Evolutionary conservation across 2,113 vertebrate species (phyloP), one percentile per base, ranked within the genome.

Genomic region (Syrrhaptes paradoxus): DNA sequence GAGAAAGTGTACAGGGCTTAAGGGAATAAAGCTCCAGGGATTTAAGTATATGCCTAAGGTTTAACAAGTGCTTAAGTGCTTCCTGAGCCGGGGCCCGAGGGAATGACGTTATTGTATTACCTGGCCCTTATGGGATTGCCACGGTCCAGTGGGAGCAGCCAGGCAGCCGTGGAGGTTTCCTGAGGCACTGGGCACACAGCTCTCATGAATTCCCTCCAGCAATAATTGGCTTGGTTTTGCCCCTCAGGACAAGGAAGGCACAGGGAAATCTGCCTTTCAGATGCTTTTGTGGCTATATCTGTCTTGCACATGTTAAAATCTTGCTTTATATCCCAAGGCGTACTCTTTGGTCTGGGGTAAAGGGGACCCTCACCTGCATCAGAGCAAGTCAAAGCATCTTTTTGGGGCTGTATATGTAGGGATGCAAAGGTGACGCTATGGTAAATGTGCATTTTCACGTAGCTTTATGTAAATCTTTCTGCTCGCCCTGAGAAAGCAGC

Each of bases 1-100:
- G 51, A 51, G 36, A 66, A 66, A 73, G 36, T 0, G 0, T 4
- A 13, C 0, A 0, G 6, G 68, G 80, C 52, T 81, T 52, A 72
- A 78, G 77, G 73, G 82, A 94, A 72, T 31, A 52, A 77, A 93
- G 81, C 31, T 77, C 26, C 2, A 0, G 87, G 73, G 73, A 67
- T 91, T 89, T 87, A 86, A 86, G 51, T 45, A 11, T 17, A 46
- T 2, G 9, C 55, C 36, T 45, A 65, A 70, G 59, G 59, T 89
- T 91, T 92, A 71, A 74, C 65, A 54, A 86, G 76, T 20, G 17
- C 51, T 91, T 76, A 76, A 90, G 59, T 51, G 55, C 43, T 94
- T 88, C 51, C 83, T 80, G 67, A 78, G 25, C 41, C 1, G 1
- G 13, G 13, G 41, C 93, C 79, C 24, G 59, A 66, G 80, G 93